Percentiles rank a stretch among this genome's conserved stretches.
These are phyloP conservation scores for Geopemphigus sp. DNA, from an alignment of 1,140 invertebrate genomes.

Conservation along the genomic window DNA sequence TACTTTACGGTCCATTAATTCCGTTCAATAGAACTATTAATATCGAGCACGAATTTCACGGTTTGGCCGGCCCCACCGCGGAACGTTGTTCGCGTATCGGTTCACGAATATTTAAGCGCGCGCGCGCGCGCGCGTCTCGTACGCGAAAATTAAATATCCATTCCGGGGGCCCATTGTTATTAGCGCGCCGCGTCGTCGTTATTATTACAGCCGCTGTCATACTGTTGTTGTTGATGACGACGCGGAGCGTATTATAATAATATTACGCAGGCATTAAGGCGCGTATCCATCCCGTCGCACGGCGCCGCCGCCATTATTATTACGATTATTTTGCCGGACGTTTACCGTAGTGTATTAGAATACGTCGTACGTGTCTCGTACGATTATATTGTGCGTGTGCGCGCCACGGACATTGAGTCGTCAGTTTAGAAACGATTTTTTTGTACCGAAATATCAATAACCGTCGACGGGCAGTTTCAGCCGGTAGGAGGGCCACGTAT, in stretches of 20 bases:
- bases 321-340: neutral
- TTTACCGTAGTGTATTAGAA: neutral
- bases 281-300: neutral
- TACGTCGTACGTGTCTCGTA: too few species aligned
- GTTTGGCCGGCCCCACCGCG: neutral
- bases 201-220: neutral
- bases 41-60: constrained; percentile 45
- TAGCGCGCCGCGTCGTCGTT: neutral
- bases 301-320: neutral
- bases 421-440: too few species aligned
- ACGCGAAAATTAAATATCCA: constrained; percentile 28
- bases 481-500: too few species aligned
- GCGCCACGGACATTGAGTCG: too few species aligned
- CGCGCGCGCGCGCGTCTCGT: neutral
- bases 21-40: constrained; percentile 30
- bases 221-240: neutral
- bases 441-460: too few species aligned
- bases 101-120: constrained; percentile 31
- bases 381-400: too few species aligned
- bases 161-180: neutral
- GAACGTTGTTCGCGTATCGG: constrained; percentile 15
- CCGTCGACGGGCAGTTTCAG: too few species aligned
- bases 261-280: too few species aligned
- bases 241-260: too few species aligned
- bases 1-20: constrained; percentile 49